Percentiles rank a stretch among this genome's conserved stretches.
Conservation (phyloP, 2,113 vertebrate species). For the Coreoperca whiteheadi region DNA sequence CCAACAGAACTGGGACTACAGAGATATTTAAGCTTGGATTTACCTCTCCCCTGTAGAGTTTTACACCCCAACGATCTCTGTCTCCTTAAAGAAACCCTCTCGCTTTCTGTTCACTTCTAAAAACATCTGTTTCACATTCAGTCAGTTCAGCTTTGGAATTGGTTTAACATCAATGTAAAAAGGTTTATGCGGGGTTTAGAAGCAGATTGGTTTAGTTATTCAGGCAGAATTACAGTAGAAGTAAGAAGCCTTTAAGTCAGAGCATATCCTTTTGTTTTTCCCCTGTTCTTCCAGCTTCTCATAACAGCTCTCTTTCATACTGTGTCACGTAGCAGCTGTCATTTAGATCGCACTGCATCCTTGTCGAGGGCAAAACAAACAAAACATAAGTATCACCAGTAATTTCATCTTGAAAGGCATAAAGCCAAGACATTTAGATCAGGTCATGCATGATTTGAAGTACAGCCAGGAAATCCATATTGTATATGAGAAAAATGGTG, state of each 20-base stretch:
- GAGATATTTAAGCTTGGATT: constrained; percentile 67
- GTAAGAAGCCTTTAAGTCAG: constrained; percentile 56
- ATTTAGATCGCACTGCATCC: constrained; percentile 35
- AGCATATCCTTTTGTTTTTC: constrained; percentile 51
- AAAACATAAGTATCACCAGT: constrained; percentile 42
- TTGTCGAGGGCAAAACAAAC: constrained; percentile 54
- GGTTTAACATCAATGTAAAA: constrained; percentile 73
- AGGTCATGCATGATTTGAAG: constrained; percentile 71
- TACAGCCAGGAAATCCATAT: constrained; percentile 67
- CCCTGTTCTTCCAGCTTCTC: constrained; percentile 47
- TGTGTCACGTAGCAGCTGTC: constrained; percentile 43
- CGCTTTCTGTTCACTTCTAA: constrained; percentile 53
- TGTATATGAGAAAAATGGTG: constrained; percentile 45
- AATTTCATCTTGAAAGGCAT: constrained; percentile 47
- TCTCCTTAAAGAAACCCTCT: constrained; percentile 60
- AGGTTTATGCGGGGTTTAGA: constrained; percentile 66
- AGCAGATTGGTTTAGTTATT: constrained; percentile 71
- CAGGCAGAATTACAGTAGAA: constrained; percentile 54
- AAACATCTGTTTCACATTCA: constrained; percentile 77
- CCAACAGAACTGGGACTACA: constrained; percentile 47
- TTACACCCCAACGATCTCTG: constrained; percentile 70
- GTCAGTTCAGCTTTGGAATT: constrained; percentile 65
- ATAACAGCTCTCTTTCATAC: constrained; percentile 47
- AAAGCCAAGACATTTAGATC: constrained; percentile 66
- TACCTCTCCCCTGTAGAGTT: constrained; percentile 65